These are phyloP conservation scores for Campodea augens DNA, from an alignment of 1,140 invertebrate genomes.

Conservation along the genomic window DNA sequence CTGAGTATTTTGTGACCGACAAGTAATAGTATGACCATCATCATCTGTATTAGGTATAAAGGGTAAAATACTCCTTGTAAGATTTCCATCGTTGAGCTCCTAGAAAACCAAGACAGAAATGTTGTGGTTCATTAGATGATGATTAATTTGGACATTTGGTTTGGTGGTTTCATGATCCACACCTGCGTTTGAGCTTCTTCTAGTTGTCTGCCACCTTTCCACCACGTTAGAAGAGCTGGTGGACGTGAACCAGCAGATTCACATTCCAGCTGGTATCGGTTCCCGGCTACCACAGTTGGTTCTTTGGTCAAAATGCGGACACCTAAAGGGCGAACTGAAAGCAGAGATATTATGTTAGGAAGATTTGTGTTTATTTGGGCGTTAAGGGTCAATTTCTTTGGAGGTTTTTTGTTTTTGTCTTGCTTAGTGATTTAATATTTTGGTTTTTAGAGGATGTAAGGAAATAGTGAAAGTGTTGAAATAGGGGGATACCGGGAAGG, in stretches of 20 bases:
- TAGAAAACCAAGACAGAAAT: constrained; percentile 1
- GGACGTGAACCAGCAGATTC: constrained; percentile 65
- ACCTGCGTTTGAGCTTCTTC: constrained; percentile 43
- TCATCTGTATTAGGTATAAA: constrained; percentile 21
- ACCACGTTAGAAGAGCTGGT: constrained; percentile 68
- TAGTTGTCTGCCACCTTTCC: constrained; percentile 56
- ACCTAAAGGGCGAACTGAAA: constrained; percentile 54
- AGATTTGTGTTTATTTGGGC: too few relatives aligned
- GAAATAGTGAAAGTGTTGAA: too few relatives aligned
- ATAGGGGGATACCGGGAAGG: too few relatives aligned
- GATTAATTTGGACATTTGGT: neutral
- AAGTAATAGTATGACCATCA: constrained; percentile 21
- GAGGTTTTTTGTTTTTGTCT: too few relatives aligned
- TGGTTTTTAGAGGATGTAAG: too few relatives aligned
- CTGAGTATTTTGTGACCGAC: constrained; percentile 23
- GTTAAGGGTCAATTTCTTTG: too few relatives aligned
- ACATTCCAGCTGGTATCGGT: constrained; percentile 55
- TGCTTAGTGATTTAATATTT: too few relatives aligned
- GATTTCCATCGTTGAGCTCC: constrained; percentile 17
- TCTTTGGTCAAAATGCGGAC: constrained; percentile 45
- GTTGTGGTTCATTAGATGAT: neutral
- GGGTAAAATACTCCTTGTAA: constrained; percentile 20
- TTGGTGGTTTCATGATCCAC: too few relatives aligned
- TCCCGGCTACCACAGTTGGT: constrained; percentile 43
- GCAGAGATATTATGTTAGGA: too few relatives aligned